phyloP scores from a whole-genome alignment of 2,888 invertebrate genomes.

The Morpho deidamia region DNA sequence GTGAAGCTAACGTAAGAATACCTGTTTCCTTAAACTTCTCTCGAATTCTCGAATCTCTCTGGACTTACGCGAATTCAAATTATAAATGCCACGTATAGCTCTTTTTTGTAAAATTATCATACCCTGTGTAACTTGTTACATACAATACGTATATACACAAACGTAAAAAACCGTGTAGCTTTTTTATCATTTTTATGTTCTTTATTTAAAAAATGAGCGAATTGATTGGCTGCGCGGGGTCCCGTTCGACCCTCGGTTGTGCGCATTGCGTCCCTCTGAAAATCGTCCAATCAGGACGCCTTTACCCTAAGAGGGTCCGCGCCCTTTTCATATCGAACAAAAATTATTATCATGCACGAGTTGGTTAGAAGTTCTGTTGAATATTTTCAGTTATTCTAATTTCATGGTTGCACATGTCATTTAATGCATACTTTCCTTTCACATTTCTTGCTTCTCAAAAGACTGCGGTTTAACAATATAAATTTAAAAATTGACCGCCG shows the following conservation, averaged over 20 bases:
- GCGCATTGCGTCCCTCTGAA: constrained; percentile 42
- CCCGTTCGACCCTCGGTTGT: constrained; percentile 33
- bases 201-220: constrained; percentile 74
- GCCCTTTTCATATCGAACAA: constrained; percentile 43
- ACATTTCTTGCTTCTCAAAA: too few relatives aligned
- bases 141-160: constrained; percentile 41
- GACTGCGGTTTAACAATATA: too few relatives aligned
- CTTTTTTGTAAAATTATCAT: too few relatives aligned
- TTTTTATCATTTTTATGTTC: constrained; percentile 68
- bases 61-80: too few relatives aligned
- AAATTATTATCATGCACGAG: constrained; percentile 17
- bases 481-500: too few relatives aligned
- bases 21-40: too few relatives aligned
- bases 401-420: constrained; percentile 11
- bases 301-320: constrained; percentile 53
- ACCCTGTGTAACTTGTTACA: constrained; percentile 29
- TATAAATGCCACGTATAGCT: too few relatives aligned
- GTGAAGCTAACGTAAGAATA: too few relatives aligned
- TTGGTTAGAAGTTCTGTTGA: constrained; percentile 9
- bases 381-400: constrained; percentile 13
- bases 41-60: too few relatives aligned
- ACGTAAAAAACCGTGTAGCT: constrained; percentile 47
- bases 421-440: too few relatives aligned
- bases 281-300: constrained; percentile 50
- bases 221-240: constrained; percentile 73